Evolutionary conservation across 2,113 vertebrate species (phyloP).

Genomic region (Siniperca chuatsi): DNA sequence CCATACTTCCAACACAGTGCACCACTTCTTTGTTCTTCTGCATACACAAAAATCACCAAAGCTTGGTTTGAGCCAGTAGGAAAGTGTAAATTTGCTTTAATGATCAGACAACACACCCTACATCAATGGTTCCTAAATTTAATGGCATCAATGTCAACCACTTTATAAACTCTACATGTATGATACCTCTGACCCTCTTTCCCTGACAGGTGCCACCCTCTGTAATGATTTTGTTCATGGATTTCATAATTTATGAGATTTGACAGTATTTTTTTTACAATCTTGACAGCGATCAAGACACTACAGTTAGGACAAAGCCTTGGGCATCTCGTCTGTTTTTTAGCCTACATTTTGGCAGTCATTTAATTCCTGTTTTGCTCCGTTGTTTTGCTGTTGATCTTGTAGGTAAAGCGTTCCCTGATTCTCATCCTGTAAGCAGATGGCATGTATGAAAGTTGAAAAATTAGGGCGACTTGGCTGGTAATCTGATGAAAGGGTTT

Average conservation of each 20-base stretch:
- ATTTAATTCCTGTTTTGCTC: slow-evolving; percentile 10
- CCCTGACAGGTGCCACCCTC: too few relatives aligned
- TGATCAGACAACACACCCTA: neutral
- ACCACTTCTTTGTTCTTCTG: neutral
- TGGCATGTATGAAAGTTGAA: slow-evolving; percentile 14
- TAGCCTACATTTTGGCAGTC: neutral
- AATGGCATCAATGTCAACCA: neutral
- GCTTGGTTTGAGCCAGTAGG: neutral
- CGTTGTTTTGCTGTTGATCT: slow-evolving; percentile 19
- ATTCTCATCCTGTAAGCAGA: slow-evolving; percentile 28
- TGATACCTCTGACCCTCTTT: neutral
- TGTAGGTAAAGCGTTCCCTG: neutral
- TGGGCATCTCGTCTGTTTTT: neutral
- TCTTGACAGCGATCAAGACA: neutral
- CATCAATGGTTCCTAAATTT: neutral
- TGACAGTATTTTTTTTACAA: neutral
- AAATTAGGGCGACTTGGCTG: slow-evolving; percentile 2
- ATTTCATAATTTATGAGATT: neutral
- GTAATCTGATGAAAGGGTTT: slow-evolving; percentile 10
- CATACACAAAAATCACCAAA: neutral
- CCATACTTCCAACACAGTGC: neutral
- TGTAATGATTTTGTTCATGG: neutral
- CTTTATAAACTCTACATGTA: neutral
- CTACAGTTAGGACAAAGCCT: neutral
- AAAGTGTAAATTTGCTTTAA: neutral